These are phyloP conservation scores for Tribolium castaneum DNA, from an alignment of 1,140 invertebrate species.

Conservation along the genomic window DNA sequence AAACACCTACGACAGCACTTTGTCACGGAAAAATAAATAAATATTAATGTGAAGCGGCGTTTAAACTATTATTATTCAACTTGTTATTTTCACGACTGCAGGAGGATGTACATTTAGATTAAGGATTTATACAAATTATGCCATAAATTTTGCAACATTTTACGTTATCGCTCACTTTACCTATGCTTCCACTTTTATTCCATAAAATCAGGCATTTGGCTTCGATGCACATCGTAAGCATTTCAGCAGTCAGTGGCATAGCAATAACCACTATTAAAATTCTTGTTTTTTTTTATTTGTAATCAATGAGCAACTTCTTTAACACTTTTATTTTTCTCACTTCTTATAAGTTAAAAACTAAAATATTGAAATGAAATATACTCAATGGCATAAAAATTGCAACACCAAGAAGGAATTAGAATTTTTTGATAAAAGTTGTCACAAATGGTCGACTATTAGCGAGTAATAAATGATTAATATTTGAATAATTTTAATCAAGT, in stretches of 20 bases:
- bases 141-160: conserved; percentile 26
- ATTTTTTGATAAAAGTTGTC: too few relatives aligned
- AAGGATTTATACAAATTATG: conserved; percentile 22
- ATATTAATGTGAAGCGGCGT: not conserved
- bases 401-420: too few relatives aligned
- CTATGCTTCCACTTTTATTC: not conserved
- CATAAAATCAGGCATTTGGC: not conserved
- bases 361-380: too few relatives aligned
- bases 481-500: too few relatives aligned
- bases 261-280: too few relatives aligned
- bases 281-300: too few relatives aligned
- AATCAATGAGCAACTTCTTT: too few relatives aligned
- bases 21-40: not conserved
- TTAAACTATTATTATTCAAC: conserved; percentile 4
- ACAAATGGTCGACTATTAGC: too few relatives aligned
- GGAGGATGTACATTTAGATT: conserved; percentile 22
- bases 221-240: not conserved
- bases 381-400: too few relatives aligned
- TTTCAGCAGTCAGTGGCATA: not conserved
- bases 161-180: not conserved
- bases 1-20: not conserved
- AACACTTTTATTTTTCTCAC: too few relatives aligned
- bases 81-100: not conserved
- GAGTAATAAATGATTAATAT: too few relatives aligned
- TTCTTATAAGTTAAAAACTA: too few relatives aligned